Base-by-base conservation (phyloP, 35 echinoderm and acorn worm species). In the Diadema setosum region DNA sequence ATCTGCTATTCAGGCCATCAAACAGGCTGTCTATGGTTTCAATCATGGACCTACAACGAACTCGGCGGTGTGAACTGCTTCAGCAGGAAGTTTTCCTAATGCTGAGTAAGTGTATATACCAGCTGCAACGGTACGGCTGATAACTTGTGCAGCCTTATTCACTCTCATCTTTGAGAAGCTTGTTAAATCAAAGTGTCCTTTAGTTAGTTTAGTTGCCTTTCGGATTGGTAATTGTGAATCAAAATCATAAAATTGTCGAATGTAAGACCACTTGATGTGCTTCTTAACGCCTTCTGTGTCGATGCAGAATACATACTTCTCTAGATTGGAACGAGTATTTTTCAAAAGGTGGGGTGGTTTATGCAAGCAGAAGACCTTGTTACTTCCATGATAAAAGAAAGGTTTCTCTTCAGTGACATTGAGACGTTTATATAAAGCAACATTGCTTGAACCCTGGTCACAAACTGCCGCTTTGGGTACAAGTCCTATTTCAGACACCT, bases 391-490 rank as follows among this genome's bases (percentile, higher is more conserved):
- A 33, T 26, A 17, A 52, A 91, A 87, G 37, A 61, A 92, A 34
- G 83, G 89, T 32, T 75, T 17, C 7, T 89, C 2, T 65, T 65
- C 61, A 46, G 85, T 89, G 3, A 93, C 42, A 56, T 58, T 31
- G 16, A 87, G 52, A 29, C 25, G 52, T 16, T 83, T 45, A 45
- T 42, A 88, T 11, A 88, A 40, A 35, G 26, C 14, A 14, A 83
- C 86, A 89, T 93, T 89, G 61, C 63, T 81, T 58, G 85, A 78
- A 42, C 90, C 70, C 69, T 92, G 90, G 70, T 92, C 84, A 87
- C 90, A 88, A 2, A 93, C 87, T 58, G 83, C 65, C 21, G 42
- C 78, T 32, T 82, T 88, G 29, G 87, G 76, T 15, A 55, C 25
- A 8, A 93, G 84, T 83, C 91, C 85, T 52, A 82, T 82, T 31